Percentiles rank a stretch among this genome's conserved stretches.
Evolutionary conservation across 2,113 vertebrate genomes (phyloP).

Genomic region (Apistogramma diplotaenia): DNA sequence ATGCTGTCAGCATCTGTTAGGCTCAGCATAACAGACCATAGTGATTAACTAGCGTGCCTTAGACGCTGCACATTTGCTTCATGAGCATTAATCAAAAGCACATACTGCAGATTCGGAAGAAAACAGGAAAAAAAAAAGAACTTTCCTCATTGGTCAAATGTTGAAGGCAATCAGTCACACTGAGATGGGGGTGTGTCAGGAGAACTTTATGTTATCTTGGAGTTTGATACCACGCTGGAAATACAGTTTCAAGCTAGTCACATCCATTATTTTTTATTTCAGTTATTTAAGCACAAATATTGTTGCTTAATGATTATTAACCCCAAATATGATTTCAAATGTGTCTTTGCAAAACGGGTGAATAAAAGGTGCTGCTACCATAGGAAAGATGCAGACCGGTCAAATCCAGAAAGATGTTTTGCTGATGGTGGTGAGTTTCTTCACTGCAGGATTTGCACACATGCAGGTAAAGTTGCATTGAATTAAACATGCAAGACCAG

Average conservation of each 20-base stretch:
- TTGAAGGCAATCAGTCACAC: not conserved
- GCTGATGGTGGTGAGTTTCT: not conserved
- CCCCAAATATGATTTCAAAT: not conserved
- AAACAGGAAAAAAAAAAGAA: not conserved
- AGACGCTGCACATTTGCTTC: conserved; percentile 2
- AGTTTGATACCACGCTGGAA: not conserved
- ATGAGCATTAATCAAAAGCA: conserved; percentile 34
- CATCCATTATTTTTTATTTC: accelerated
- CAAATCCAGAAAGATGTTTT: not conserved
- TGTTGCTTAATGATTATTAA: not conserved
- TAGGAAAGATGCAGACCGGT: too few species aligned
- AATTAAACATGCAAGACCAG: conserved; percentile 8
- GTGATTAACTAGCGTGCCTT: conserved; percentile 31
- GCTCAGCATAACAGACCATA: conserved; percentile 17
- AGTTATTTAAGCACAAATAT: not conserved
- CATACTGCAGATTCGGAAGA: not conserved
- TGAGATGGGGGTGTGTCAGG: not conserved
- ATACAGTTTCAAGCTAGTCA: not conserved
- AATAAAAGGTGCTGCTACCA: too few species aligned
- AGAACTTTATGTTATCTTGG: not conserved
- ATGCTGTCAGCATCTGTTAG: not conserved
- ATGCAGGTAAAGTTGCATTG: conserved; percentile 25
- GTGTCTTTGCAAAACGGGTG: not conserved
- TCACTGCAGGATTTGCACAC: not conserved
- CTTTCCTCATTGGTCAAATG: not conserved